A percentile compares a stretch with the other conserved stretches of the same genome.
phyloP scores from a whole-genome alignment of 2,888 invertebrate species.

The Drosophila colorata region DNA sequence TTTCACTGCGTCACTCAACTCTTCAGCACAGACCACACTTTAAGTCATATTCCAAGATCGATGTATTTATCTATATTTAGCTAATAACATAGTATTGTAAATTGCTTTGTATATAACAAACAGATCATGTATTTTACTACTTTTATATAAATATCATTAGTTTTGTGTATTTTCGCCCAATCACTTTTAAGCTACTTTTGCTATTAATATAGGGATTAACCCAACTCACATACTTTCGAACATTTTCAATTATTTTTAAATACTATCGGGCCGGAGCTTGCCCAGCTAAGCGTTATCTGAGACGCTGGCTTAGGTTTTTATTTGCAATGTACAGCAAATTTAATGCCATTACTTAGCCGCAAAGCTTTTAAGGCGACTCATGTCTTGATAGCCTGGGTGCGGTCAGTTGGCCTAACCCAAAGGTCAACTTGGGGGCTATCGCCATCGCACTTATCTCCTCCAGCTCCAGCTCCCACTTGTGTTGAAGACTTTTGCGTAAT shows the following conservation, averaged over 20 bases:
- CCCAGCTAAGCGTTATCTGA: slow-evolving; percentile 38
- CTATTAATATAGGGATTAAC: not conserved
- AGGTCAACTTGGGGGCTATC: slow-evolving; percentile 46
- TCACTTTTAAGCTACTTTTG: not conserved
- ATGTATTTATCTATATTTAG: too few relatives aligned
- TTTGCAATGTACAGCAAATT: slow-evolving; percentile 10
- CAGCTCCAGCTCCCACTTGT: slow-evolving; percentile 9
- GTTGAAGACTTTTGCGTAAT: slow-evolving; percentile 67
- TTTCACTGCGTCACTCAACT: too few relatives aligned
- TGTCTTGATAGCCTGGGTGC: slow-evolving; percentile 62
- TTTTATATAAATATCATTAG: not conserved
- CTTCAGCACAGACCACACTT: too few relatives aligned
- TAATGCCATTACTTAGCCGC: slow-evolving; percentile 27
- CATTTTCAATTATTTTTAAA: slow-evolving; percentile 4
- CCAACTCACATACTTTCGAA: not conserved
- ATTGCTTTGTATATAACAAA: too few relatives aligned
- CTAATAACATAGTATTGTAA: too few relatives aligned
- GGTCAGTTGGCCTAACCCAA: slow-evolving; percentile 42
- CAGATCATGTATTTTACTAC: too few relatives aligned
- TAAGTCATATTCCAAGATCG: too few relatives aligned
- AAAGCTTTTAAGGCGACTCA: slow-evolving; percentile 35
- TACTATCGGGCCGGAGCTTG: slow-evolving; percentile 4
- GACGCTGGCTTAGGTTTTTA: not conserved
- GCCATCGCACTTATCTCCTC: slow-evolving; percentile 53
- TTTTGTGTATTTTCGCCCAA: not conserved